Evolutionary conservation across 2,888 invertebrate species (phyloP).

Genomic region (Hoplodrina blanda): DNA sequence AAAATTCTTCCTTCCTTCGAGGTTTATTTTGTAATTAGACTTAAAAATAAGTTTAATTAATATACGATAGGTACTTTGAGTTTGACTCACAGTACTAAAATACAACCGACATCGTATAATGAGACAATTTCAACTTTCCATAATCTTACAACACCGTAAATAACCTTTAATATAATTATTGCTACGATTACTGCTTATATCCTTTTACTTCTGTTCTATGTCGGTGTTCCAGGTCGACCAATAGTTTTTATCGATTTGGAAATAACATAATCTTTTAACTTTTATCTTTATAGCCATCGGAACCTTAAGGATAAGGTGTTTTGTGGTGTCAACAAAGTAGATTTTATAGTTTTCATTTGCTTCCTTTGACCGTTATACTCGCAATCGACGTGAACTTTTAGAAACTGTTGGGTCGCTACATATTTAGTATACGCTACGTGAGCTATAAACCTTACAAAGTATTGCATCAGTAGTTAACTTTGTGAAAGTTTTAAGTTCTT

Average conservation of each 20-base stretch:
- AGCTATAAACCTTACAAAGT: constrained; percentile 29
- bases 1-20: too few species aligned
- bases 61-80: too few species aligned
- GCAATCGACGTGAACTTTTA: constrained; percentile 63
- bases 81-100: too few species aligned
- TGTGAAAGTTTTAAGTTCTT: not conserved
- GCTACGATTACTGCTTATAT: not conserved
- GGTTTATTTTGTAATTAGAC: too few species aligned
- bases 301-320: constrained; percentile 47
- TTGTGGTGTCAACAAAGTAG: constrained; percentile 69
- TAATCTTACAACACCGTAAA: not conserved
- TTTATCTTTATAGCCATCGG: constrained; percentile 48
- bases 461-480: not conserved
- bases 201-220: not conserved
- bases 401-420: constrained; percentile 46
- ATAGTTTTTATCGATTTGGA: constrained; percentile 20
- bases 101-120: too few species aligned
- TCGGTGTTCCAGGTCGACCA: not conserved
- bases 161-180: constrained; percentile 4
- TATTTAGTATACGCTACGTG: constrained; percentile 42
- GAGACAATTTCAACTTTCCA: too few species aligned
- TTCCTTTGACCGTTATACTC: constrained; percentile 66
- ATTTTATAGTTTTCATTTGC: constrained; percentile 67
- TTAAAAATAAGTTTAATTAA: too few species aligned
- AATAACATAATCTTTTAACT: constrained; percentile 25